Percentiles rank a stretch among this genome's conserved stretches.
Evolutionary conservation across 2,888 invertebrate species (phyloP).

Genomic region (Axea sp.): DNA sequence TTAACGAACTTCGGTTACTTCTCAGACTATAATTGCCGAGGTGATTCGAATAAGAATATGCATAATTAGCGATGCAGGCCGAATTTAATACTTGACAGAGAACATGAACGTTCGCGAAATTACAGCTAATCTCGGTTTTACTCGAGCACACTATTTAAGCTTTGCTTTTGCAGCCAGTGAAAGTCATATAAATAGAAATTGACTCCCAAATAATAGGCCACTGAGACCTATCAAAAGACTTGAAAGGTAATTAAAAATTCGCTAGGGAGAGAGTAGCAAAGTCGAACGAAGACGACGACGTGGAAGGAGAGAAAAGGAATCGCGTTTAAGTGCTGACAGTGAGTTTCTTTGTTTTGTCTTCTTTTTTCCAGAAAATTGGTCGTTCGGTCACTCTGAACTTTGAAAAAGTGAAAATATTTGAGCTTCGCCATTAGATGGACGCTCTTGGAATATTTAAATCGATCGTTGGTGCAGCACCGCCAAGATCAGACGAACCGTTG

Average conservation of each 20-base stretch:
- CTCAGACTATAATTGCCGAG: slow-evolving; percentile 7
- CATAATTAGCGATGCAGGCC: slow-evolving; percentile 32
- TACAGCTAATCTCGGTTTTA: slow-evolving; percentile 56
- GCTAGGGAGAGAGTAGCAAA: too few species aligned
- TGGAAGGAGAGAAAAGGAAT: too few species aligned
- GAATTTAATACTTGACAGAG: slow-evolving; percentile 33
- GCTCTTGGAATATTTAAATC: slow-evolving; percentile 55
- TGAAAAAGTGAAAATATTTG: too few species aligned
- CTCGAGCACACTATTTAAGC: slow-evolving; percentile 45
- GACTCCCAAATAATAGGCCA: slow-evolving; percentile 41
- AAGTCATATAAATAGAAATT: slow-evolving; percentile 61
- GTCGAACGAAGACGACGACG: too few species aligned
- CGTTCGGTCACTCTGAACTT: too few species aligned
- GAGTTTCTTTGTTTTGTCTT: too few species aligned
- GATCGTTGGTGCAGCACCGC: too few species aligned
- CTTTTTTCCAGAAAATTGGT: too few species aligned
- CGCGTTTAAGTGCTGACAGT: too few species aligned
- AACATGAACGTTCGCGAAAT: slow-evolving; percentile 38
- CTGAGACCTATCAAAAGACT: slow-evolving; percentile 30
- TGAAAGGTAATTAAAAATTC: slow-evolving; percentile 35
- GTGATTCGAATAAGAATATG: slow-evolving; percentile 45
- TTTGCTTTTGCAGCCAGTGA: slow-evolving; percentile 46
- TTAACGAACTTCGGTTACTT: too few species aligned
- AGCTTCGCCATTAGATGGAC: too few species aligned
- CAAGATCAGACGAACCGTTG: slow-evolving; percentile 8